Conservation (phyloP, 2,888 invertebrate species). For the Pterobdella sp. region DNA sequence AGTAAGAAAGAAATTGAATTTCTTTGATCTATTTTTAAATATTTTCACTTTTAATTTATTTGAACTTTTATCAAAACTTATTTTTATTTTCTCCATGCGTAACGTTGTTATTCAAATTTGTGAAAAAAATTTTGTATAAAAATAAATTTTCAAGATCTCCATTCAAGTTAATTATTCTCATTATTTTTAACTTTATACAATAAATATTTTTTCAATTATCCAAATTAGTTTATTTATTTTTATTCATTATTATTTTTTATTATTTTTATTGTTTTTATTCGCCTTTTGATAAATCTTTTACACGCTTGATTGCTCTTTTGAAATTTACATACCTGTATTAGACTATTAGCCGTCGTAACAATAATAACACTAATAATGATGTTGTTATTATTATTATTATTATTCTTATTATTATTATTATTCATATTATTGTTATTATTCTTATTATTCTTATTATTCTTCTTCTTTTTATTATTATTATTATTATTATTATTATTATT, state of each 20-base stretch:
- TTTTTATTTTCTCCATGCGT: background rate
- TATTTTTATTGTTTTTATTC: too few species aligned
- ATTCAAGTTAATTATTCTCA: conserved; percentile 30
- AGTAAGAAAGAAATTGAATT: too few species aligned
- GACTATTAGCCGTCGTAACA: background rate
- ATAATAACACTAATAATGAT: too few species aligned
- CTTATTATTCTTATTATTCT: too few species aligned
- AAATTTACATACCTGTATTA: background rate
- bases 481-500: background rate
- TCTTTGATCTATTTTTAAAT: too few species aligned
- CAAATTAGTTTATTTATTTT: too few species aligned
- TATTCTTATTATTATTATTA: too few species aligned
- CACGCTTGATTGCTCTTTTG: background rate
- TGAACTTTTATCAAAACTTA: background rate
- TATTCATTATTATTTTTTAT: too few species aligned
- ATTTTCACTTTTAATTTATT: too few species aligned
- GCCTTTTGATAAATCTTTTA: background rate
- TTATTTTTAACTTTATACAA: conserved; percentile 32
- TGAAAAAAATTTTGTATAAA: background rate
- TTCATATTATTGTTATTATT: too few species aligned
- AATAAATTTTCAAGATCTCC: conserved; percentile 33
- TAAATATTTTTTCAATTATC: conserved; percentile 32
- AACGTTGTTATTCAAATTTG: background rate
- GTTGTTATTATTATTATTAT: too few species aligned
- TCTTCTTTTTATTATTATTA: background rate